Evolutionary conservation across 2,888 invertebrate genomes (phyloP).

Genomic region (Desoria tigrina): DNA sequence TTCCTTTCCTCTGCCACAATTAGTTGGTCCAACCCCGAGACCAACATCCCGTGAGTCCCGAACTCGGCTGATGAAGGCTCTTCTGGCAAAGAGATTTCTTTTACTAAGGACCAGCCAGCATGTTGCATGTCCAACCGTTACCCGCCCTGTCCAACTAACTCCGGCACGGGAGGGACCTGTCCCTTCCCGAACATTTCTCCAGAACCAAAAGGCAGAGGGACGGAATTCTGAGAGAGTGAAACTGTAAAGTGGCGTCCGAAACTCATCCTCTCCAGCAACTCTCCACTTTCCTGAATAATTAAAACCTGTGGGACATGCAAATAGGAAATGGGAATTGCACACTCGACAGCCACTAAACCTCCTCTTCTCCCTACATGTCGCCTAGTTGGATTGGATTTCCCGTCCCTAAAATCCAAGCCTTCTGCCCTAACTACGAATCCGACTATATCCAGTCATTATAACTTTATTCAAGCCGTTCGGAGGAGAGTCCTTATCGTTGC

Average conservation of each 20-base stretch:
- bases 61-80: too few species aligned
- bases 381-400: slow-evolving; percentile 23
- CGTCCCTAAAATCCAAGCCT: too few species aligned
- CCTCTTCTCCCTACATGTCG: slow-evolving; percentile 29
- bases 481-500: too few species aligned
- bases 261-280: slow-evolving; percentile 33
- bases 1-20: slow-evolving; percentile 2
- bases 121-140: too few species aligned
- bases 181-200: too few species aligned
- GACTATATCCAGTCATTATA: too few species aligned
- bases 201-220: neutral
- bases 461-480: too few species aligned
- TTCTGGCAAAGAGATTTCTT: neutral
- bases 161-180: too few species aligned
- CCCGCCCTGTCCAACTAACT: too few species aligned
- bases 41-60: neutral
- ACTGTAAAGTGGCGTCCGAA: slow-evolving; percentile 45
- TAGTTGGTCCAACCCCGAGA: neutral
- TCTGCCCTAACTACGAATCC: too few species aligned
- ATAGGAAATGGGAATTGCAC: slow-evolving; percentile 53
- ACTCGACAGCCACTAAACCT: slow-evolving; percentile 44
- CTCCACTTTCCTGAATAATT: slow-evolving; percentile 52
- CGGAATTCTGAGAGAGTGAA: neutral
- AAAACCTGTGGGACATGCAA: slow-evolving; percentile 54
- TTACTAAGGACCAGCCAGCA: too few species aligned